Percentiles rank a stretch among this genome's conserved stretches.
Evolutionary conservation across 1,140 invertebrate genomes (phyloP).

Genomic region (Macrobrachium rosenbergii): DNA sequence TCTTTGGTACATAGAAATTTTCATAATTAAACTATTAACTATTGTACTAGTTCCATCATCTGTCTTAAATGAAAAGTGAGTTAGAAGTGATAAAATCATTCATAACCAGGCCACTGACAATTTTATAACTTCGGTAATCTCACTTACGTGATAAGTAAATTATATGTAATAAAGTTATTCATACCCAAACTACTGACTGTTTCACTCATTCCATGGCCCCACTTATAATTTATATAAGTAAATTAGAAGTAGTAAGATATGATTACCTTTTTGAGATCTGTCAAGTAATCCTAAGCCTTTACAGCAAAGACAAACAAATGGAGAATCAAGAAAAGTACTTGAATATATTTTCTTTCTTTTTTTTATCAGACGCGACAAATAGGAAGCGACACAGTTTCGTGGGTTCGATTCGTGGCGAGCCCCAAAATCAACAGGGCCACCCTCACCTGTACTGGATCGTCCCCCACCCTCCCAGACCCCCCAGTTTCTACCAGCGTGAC

Average conservation of each 20-base stretch:
- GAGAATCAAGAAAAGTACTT: background rate
- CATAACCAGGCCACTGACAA: too few relatives aligned
- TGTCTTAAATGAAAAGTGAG: too few relatives aligned
- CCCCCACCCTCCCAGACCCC: conserved; percentile 53
- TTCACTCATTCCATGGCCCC: too few relatives aligned
- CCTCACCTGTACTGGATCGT: conserved; percentile 56
- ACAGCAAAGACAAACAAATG: background rate
- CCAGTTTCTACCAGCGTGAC: conserved; percentile 42
- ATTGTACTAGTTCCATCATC: too few relatives aligned
- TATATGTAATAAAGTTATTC: too few relatives aligned
- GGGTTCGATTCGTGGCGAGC: conserved; percentile 42
- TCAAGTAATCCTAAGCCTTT: background rate
- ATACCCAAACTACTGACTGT: too few relatives aligned
- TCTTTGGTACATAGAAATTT: too few relatives aligned
- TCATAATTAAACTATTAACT: too few relatives aligned
- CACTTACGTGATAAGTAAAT: too few relatives aligned
- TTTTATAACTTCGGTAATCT: too few relatives aligned
- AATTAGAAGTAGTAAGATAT: background rate
- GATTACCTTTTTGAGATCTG: background rate
- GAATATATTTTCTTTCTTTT: background rate
- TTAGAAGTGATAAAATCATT: too few relatives aligned
- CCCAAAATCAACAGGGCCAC: conserved; percentile 44
- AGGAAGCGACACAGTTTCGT: conserved; percentile 51
- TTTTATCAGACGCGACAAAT: conserved; percentile 42
- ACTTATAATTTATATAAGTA: background rate